Percentiles rank a stretch among this genome's conserved stretches.
Evolutionary conservation across 1,140 invertebrate genomes (phyloP).

Genomic region (Drosophila serrata): DNA sequence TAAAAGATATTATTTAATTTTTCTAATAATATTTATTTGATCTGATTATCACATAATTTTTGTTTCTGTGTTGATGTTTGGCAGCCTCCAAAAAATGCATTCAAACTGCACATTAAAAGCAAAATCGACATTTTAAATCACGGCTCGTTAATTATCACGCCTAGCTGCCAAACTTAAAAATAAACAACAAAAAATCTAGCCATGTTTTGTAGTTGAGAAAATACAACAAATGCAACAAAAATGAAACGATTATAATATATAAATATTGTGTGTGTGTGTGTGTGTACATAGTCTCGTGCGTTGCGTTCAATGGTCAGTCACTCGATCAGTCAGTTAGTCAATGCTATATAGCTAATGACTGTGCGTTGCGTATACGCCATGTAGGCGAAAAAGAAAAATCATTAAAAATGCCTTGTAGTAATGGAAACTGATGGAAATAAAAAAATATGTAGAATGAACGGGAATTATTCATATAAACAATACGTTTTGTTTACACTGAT

Average conservation of each 20-base stretch:
- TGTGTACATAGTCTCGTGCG: slow-evolving; percentile 52
- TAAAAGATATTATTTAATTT: not conserved
- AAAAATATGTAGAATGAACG: not conserved
- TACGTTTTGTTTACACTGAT: slow-evolving; percentile 23
- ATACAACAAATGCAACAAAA: slow-evolving; percentile 33
- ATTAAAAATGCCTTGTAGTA: not conserved
- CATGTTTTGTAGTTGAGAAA: slow-evolving; percentile 20
- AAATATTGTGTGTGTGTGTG: slow-evolving; percentile 15
- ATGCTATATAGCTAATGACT: slow-evolving; percentile 36
- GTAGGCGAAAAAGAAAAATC: slow-evolving; percentile 7
- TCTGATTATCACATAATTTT: not conserved
- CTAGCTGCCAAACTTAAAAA: slow-evolving; percentile 54
- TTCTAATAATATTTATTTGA: not conserved
- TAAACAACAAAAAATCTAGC: slow-evolving; percentile 39
- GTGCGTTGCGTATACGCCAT: slow-evolving; percentile 46
- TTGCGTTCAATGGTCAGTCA: slow-evolving; percentile 56
- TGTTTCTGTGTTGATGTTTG: slow-evolving; percentile 24
- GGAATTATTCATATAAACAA: slow-evolving; percentile 32
- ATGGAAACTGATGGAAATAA: not conserved
- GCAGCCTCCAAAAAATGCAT: slow-evolving; percentile 75
- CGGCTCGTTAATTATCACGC: slow-evolving; percentile 80
- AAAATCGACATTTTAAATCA: slow-evolving; percentile 68
- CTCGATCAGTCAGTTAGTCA: slow-evolving; percentile 34
- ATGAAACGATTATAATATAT: slow-evolving; percentile 26
- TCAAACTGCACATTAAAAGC: slow-evolving; percentile 60